A percentile compares a stretch with the other conserved stretches of the same genome.
These are phyloP conservation scores for Poecilia gillii DNA, from an alignment of 2,797 vertebrate genomes.

Conservation along the genomic window DNA sequence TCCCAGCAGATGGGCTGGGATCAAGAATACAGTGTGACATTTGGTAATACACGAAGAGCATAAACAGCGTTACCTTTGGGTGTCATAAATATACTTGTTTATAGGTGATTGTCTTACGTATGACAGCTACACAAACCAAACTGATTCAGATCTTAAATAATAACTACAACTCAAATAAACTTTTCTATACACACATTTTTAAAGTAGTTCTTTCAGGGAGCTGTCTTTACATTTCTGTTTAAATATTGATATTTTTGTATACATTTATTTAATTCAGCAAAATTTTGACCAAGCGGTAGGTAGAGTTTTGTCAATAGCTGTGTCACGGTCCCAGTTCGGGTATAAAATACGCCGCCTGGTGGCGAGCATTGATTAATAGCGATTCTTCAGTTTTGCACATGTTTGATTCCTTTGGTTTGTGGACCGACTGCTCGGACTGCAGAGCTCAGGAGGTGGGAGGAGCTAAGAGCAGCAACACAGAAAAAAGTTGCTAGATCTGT, in stretches of 20 bases:
- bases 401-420: background rate
- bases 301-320: background rate
- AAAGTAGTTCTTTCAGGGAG: no score
- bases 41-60: conserved; percentile 14
- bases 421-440: background rate
- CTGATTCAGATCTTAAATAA: background rate
- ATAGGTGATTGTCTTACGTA: background rate
- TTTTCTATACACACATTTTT: no score
- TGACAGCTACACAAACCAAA: background rate
- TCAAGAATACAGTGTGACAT: conserved; percentile 9
- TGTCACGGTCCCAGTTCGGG: background rate
- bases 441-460: background rate
- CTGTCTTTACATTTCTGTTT: no score
- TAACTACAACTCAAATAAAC: no score
- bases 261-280: no score
- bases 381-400: background rate
- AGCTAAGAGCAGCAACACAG: background rate
- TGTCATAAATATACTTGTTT: background rate
- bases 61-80: background rate
- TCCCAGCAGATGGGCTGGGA: conserved; percentile 36
- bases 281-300: no score
- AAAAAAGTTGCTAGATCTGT: background rate
- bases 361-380: background rate
- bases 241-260: no score
- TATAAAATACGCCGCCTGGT: background rate